phyloP scores from a whole-genome alignment of 2,113 vertebrate genomes.

The Lichenostomus cassidix region DNA sequence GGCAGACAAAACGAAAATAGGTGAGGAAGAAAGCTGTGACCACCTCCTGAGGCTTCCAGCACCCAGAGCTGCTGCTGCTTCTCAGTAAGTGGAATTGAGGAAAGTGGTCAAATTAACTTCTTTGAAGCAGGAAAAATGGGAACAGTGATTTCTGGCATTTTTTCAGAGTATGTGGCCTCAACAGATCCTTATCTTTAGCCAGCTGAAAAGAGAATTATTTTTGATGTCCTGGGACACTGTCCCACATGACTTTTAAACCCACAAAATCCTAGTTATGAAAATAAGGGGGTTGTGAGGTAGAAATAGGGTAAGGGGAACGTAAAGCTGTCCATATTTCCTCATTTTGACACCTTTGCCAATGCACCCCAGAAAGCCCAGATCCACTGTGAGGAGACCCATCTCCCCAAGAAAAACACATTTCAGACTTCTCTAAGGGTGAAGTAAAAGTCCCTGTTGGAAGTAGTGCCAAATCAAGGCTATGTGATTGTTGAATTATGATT shows the following conservation, averaged over 20 bases:
- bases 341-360: not conserved
- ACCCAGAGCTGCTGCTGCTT: not conserved
- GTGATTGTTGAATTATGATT: not conserved
- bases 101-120: not conserved
- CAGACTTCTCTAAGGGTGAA: not conserved
- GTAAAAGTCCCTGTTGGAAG: not conserved
- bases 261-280: not conserved
- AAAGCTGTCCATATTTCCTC: not conserved
- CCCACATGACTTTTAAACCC: not conserved
- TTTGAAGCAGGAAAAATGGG: not conserved
- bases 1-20: not conserved
- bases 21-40: not conserved
- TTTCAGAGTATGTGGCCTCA: not conserved
- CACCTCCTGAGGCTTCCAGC: not conserved
- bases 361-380: not conserved
- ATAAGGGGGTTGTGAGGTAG: not conserved
- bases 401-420: not conserved
- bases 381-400: not conserved
- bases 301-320: not conserved
- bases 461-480: rapidly evolving
- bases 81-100: not conserved
- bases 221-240: not conserved
- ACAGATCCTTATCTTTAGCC: not conserved
- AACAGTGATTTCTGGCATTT: not conserved
- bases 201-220: not conserved